A percentile compares a stretch with the other conserved stretches of the same genome.
These are phyloP conservation scores for Nycticebus coucang DNA, from an alignment of 2,113 vertebrate genomes.

Conservation along the genomic window DNA sequence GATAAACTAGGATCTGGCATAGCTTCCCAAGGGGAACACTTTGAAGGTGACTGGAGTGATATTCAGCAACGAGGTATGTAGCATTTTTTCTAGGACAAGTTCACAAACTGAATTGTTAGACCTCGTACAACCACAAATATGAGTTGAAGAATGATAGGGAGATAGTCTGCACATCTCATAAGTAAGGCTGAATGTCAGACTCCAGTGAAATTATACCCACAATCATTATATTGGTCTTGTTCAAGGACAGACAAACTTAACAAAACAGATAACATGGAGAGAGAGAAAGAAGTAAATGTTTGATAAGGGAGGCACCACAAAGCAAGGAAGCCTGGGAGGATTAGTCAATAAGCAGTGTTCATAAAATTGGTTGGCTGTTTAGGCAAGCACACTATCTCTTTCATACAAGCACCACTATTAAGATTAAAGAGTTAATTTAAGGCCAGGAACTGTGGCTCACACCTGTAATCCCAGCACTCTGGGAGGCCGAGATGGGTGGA, in stretches of 20 bases:
- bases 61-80: too few species aligned
- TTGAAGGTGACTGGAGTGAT: too few species aligned
- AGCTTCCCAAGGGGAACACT: too few species aligned
- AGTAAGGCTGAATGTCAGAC: background rate
- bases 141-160: fast-evolving
- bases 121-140: background rate
- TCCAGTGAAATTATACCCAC: fast-evolving
- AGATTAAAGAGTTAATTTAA: background rate
- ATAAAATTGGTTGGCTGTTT: fast-evolving
- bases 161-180: fast-evolving
- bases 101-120: too few species aligned
- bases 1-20: too few species aligned
- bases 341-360: fast-evolving
- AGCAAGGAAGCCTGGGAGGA: fast-evolving
- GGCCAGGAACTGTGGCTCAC: too few species aligned
- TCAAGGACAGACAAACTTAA: fast-evolving
- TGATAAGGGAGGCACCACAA: fast-evolving
- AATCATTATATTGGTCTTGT: fast-evolving
- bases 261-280: background rate
- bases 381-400: background rate
- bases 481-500: too few species aligned
- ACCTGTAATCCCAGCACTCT: too few species aligned
- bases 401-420: fast-evolving
- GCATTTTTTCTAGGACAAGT: too few species aligned
- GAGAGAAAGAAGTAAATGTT: fast-evolving